Base-by-base conservation (phyloP, 2,888 invertebrate genomes). In the Mellilla xanthometata region DNA sequence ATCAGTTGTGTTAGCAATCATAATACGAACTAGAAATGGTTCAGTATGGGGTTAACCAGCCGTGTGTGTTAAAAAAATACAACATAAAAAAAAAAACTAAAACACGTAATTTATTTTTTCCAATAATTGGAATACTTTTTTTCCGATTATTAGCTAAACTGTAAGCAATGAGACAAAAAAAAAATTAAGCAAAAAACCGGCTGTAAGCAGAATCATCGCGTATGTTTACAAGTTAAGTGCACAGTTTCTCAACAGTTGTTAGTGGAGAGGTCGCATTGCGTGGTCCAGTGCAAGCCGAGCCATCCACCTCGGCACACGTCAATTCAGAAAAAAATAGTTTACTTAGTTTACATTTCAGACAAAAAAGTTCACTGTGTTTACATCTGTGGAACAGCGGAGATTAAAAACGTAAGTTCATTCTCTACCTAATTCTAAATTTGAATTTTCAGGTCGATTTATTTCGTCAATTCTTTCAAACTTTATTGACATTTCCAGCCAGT, bases 201-300 rank as follows among this genome's bases (percentile, higher is more conserved):
- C n/a, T n/a, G n/a, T 19, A 3, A 19, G 15, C 15, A 19, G 15
- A 19, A 19, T 4, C 26, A 11, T 10, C 11, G 46, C 52, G 60
- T 58, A 39, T 53, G 40, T 46, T 36, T 23, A 27, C 19, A 24
- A 30, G 42, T 29, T 49, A 60, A 63, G 60, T 61, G 62, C 59
- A 69, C 60, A 62, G 74, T 83, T 82, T 72, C 81, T 60, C 76
- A 83, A 82, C 68, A 59, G 30, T 70, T 38, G 41, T 29, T 33
- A 73, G 67, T 60, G 69, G 73, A 63, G 57, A 58, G 61, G 60
- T 52, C 58, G 63, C n/a, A 39, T 55, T 58, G 52, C 68, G 63
- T 60, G 38, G 33, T 52, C 68, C 72, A 79, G 77, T 78, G 56
- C 53, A 54, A 58, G 62, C 63, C 58, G 58, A 58, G 62, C 46